A percentile compares a stretch with the other conserved stretches of the same genome.
phyloP scores from a whole-genome alignment of 2,797 vertebrate species.

The Sebastes trivittatus region DNA sequence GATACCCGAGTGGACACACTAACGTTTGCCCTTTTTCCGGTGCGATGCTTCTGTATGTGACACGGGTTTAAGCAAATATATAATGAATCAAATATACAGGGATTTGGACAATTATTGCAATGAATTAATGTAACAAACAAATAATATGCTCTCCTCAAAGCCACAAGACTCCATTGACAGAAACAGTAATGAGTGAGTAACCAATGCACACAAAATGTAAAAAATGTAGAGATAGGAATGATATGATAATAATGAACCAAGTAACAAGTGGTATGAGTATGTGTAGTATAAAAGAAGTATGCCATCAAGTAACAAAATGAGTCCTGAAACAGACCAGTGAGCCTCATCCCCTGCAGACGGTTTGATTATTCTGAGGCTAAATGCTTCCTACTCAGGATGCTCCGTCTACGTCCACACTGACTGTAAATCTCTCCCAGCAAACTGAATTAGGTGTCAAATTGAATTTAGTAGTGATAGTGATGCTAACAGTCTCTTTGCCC shows the following conservation, averaged over 20 bases:
- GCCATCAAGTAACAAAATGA: background rate
- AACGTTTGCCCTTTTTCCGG: too few species aligned
- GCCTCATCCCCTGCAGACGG: background rate
- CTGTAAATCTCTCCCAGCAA: background rate
- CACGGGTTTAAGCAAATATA: too few species aligned
- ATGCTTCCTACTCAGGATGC: background rate
- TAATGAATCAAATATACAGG: too few species aligned
- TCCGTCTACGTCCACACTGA: background rate
- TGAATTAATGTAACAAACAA: too few species aligned
- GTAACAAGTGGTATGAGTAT: background rate
- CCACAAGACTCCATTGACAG: too few species aligned
- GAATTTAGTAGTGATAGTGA: background rate
- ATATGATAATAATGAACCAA: background rate
- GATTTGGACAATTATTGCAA: too few species aligned
- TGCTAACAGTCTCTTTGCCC: slow-evolving; percentile 1
- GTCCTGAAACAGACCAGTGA: background rate
- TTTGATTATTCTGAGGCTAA: background rate
- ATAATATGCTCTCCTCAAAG: too few species aligned
- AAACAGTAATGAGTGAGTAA: background rate
- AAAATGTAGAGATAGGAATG: background rate
- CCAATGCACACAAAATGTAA: background rate
- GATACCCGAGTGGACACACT: too few species aligned
- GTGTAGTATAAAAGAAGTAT: background rate
- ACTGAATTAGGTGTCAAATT: background rate
- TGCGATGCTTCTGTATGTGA: too few species aligned